Base-by-base conservation (phyloP, 2,113 vertebrate genomes). In the Dicentrarchus labrax region DNA sequence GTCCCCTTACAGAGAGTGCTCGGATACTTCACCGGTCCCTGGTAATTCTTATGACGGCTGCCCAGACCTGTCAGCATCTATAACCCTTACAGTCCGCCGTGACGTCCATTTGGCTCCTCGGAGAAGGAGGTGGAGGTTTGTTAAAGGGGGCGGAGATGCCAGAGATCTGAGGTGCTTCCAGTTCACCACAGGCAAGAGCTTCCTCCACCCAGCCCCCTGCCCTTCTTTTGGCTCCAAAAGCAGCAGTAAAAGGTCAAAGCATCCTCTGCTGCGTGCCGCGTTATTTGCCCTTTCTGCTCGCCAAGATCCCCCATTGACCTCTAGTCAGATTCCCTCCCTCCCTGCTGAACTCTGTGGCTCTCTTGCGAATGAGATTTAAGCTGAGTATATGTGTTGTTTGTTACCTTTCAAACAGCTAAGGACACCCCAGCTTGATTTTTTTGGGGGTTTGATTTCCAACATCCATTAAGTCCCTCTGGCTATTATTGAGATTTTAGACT, bases 211-310 rank as follows among this genome's bases (percentile, higher is more conserved):
- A 69, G 60, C 73, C 65, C 86, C 69, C 90, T 72, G 67, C 70
- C 66, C 74, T 71, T 59, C 59, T 53, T 72, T 76, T 87, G 87
- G 88, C 90, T 92, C 77, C 53, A 70, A 82, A 87, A 76, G n/a
- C 24, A 68, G 73, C 82, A 73, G 70, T 41, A 48, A 92, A 94
- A 93, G 91, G 93, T 94, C 93, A 92, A 78, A 83, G 48, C 81
- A 88, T 87, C 86, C 83, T 86, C 85, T 47, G 80, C 82, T 73
- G 68, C 72, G 65, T 76, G 66, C 60, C 36, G 70, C 66, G 36
- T 84, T 85, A 61, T 91, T 86, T 91, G 91, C 89, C 85, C 83
- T 88, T 92, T 90, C 64, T 72, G 68, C 72, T 88, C 38, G 76
- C 88, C 86, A 89, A 92, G 89, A 92, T 78, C 82, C 82, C 82